Conservation (phyloP, 1,140 invertebrate genomes). For the Diabrotica undecimpunctata region DNA sequence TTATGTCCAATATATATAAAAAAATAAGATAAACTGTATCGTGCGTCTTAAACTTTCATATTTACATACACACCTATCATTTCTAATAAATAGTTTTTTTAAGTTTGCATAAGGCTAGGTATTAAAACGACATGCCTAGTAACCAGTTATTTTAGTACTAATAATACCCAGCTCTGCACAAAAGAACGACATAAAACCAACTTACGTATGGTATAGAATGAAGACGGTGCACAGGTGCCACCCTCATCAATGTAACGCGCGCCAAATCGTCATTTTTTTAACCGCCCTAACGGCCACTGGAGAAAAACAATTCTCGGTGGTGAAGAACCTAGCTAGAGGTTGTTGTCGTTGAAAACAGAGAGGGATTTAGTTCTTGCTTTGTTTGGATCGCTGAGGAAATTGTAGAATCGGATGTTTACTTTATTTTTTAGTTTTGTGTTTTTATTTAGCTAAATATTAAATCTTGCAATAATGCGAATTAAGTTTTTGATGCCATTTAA, state of each 20-base stretch:
- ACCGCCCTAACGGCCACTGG: conserved; percentile 10
- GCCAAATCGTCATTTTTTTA: background rate
- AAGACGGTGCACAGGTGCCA: conserved; percentile 7
- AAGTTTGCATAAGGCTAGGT: too few species aligned
- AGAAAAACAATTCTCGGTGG: background rate
- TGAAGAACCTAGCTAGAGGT: background rate
- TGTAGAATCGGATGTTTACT: too few species aligned
- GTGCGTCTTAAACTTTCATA: too few species aligned
- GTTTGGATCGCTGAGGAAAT: too few species aligned
- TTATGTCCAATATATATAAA: too few species aligned
- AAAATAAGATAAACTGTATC: too few species aligned
- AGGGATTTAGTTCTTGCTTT: background rate
- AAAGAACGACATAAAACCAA: background rate
- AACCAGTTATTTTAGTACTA: background rate
- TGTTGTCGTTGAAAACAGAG: background rate
- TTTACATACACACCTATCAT: too few species aligned
- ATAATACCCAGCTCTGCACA: conserved; percentile 1
- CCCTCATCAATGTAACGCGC: conserved; percentile 5
- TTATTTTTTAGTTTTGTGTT: too few species aligned
- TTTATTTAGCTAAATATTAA: too few species aligned
- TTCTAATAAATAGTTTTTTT: too few species aligned
- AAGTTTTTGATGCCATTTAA: too few species aligned
- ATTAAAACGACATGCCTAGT: background rate
- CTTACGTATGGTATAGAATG: background rate
- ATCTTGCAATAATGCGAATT: too few species aligned